A percentile compares a stretch with the other conserved stretches of the same genome.
Conservation (phyloP, 2,113 vertebrate species). For the Megaceryle maxima region DNA sequence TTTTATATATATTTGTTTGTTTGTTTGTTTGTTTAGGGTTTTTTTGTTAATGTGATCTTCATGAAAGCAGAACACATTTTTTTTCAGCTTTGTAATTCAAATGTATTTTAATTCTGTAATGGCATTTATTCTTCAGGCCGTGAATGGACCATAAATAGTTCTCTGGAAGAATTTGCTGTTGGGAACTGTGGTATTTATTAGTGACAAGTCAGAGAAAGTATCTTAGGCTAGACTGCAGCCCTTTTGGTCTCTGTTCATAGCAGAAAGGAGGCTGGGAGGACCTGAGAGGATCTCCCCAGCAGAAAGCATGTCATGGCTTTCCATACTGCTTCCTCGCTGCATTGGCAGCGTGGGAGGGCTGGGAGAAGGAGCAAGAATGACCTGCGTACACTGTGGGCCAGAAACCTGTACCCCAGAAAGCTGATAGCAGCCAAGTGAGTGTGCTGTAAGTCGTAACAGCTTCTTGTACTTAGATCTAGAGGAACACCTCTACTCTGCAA, state of each 20-base stretch:
- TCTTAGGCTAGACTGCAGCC: not conserved
- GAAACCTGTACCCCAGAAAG: not conserved
- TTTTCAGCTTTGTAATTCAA: slow-evolving; percentile 28
- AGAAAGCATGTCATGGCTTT: not conserved
- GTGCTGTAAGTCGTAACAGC: not conserved
- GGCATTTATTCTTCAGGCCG: slow-evolving; percentile 38
- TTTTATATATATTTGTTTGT: not conserved
- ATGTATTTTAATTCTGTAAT: slow-evolving; percentile 31
- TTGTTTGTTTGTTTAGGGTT: too few species aligned
- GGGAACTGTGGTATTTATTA: slow-evolving; percentile 10
- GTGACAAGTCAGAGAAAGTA: not conserved
- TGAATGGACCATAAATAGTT: slow-evolving; percentile 57
- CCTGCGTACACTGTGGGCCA: not conserved
- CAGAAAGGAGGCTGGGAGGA: not conserved
- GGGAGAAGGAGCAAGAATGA: not conserved
- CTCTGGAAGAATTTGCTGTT: not conserved
- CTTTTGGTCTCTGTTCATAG: not conserved
- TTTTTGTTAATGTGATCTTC: not conserved
- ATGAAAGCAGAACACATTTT: not conserved
- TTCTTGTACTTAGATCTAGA: not conserved
- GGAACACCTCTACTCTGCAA: not conserved
- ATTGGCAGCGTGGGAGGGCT: not conserved
- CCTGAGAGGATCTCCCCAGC: not conserved
- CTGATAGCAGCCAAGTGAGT: not conserved
- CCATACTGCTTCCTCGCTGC: not conserved